Base-by-base conservation (phyloP, 2,113 vertebrate genomes). In the Marmota flaviventris region DNA sequence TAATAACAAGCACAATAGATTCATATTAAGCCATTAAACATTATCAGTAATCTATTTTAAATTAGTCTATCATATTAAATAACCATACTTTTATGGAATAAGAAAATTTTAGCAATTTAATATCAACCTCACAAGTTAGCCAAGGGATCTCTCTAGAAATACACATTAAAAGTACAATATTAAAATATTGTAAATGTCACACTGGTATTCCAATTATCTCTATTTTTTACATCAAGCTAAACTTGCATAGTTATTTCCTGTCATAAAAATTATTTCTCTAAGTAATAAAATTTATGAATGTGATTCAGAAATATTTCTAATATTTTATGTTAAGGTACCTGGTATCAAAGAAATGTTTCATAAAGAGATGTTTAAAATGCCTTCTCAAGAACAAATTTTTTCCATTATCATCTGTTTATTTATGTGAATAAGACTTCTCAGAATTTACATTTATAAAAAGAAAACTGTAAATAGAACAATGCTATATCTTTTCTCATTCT, bases 31-130 rank as follows among this genome's bases (percentile, higher is more conserved):
- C 10, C 85, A 25, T 89, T 73, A 65, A 73, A 93, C 82, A 58
- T 77, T 63, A 77, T 61, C n/a, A 67, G 89, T 1, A 76, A 85
- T 61, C 58, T 78, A 51, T 78, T 72, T 93, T 39, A 91, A 85
- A 78, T 85, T 78, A 77, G 32, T 61, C 61, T 58, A 72, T 79
- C 73, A 72, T 56, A 56, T 90, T 65, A 93, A 93, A 79, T 45
- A 90, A 65, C 25, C 16, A 78, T 51, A 58, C 20, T 77, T 75
- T 51, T 51, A 77, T 70, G 51, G 53, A 93, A 84, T 70, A 88
- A 76, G 56, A 61, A 86, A 83, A 77, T 24, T 70, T 85, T 53
- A 65, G 29, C 39, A 69, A 83, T 13, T n/a, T 89, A 79, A 78
- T 67, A 88, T 8, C 58, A 88, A 56, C 17, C 37, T 92, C 48